Evolutionary conservation across 2,113 vertebrate genomes (phyloP).

Genomic region (Rynchops niger): DNA sequence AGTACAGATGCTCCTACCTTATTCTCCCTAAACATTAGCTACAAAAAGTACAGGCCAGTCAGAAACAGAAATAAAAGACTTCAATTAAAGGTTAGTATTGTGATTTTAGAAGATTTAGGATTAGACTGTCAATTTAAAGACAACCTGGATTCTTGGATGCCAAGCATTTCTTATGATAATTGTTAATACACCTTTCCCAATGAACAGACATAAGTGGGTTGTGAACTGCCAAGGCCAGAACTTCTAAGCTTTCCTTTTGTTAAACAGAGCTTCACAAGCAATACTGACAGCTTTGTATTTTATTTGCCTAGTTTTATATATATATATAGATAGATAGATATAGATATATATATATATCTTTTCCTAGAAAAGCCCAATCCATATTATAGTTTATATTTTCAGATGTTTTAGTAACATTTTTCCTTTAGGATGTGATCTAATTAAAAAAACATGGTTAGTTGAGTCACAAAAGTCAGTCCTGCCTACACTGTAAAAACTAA

Average conservation of each 20-base stretch:
- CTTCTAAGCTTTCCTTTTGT: background rate
- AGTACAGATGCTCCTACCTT: slow-evolving; percentile 50
- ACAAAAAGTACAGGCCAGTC: background rate
- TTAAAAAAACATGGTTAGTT: slow-evolving; percentile 51
- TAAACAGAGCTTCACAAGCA: slow-evolving; percentile 22
- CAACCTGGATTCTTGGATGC: background rate
- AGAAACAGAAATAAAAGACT: background rate
- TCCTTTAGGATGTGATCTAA: slow-evolving; percentile 61
- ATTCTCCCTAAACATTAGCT: slow-evolving; percentile 10
- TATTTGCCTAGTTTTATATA: background rate
- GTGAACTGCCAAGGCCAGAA: background rate
- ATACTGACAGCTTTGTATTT: background rate
- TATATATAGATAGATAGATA: background rate
- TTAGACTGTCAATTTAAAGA: background rate
- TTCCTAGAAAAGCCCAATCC: slow-evolving; percentile 2
- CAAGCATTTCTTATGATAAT: slow-evolving; percentile 15
- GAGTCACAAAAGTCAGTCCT: slow-evolving; percentile 22
- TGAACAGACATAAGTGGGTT: background rate
- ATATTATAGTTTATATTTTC: slow-evolving; percentile 32
- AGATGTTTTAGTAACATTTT: slow-evolving; percentile 12
- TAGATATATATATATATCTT: background rate
- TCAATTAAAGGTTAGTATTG: background rate
- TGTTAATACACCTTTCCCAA: background rate
- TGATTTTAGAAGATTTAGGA: background rate
- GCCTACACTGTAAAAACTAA: background rate